These are phyloP conservation scores for Myocastor coypus DNA, from an alignment of 2,113 vertebrate species.

Conservation along the genomic window DNA sequence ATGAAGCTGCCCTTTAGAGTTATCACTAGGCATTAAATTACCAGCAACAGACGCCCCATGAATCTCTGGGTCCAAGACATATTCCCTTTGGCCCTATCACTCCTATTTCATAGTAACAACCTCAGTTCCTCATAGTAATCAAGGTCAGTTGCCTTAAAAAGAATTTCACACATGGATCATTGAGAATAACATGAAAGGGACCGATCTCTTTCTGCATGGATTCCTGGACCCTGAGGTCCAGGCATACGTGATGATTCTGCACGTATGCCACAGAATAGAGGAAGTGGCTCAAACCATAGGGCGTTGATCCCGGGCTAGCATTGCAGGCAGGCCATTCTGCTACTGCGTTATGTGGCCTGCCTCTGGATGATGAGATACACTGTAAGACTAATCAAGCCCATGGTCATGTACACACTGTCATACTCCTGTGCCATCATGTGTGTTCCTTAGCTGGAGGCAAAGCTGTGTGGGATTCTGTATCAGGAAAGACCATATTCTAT, in stretches of 20 bases:
- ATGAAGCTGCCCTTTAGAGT: background rate
- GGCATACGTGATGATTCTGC: slow-evolving; percentile 16
- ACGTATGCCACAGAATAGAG: background rate
- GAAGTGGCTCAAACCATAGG: background rate
- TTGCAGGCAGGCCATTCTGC: background rate
- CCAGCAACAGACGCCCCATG: background rate
- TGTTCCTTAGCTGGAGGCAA: background rate
- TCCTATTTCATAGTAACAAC: background rate
- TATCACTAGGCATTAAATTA: background rate
- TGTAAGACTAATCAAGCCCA: background rate
- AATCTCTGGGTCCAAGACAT: background rate
- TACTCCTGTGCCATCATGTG: background rate
- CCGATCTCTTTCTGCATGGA: background rate
- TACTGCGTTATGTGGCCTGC: background rate
- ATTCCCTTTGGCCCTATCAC: background rate
- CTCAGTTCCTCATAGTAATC: background rate
- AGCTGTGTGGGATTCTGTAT: background rate
- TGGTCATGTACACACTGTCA: background rate
- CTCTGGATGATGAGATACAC: background rate
- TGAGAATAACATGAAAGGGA: background rate
- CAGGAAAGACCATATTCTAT: background rate
- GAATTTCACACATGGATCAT: background rate
- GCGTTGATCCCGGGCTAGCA: background rate
- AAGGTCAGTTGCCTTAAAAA: background rate
- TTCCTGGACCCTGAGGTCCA: background rate